Evolutionary conservation across 2,113 vertebrate species (phyloP), one percentile per base, ranked within the genome.

Genomic region (Alligator mississippiensis): DNA sequence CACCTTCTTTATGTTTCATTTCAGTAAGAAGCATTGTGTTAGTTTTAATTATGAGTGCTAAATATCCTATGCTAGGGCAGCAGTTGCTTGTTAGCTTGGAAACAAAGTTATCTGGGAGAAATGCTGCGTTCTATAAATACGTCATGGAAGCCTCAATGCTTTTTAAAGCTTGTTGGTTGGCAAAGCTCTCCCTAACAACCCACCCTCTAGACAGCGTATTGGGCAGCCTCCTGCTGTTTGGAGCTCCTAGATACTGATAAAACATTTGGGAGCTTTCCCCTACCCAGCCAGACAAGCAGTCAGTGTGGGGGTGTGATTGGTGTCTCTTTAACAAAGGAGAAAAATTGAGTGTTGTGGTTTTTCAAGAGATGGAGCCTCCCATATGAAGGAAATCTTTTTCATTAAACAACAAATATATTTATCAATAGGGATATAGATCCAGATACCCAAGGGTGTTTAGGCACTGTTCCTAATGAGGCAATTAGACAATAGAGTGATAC

Each of bases 61-160:
- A 62, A 18, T 68, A 77, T 21, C 63, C 11, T 2, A 3, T 58
- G 34, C 76, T 34, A 61, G 79, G 83, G 85, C 68, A 80, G 62
- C 38, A 66, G 3, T 77, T 82, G 28, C 61, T 85, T 55, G 12
- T 34, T 80, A 88, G 70, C 30, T 21, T 55, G 47, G 62, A 72
- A 89, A 4, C 18, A 14, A 68, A 82, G 64, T 19, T 47, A 4
- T 66, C 28, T 47, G 60, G 30, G 24, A 25, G 70, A 22, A 78
- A 30, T 0, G 0, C 6, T 63, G 77, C 3, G 0, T 81, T 28
- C 75, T 5, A 2, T 15, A 25, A 75, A 7, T 4, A 9, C 19
- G 47, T 60, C 38, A 54, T 2, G 14, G 70, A 87, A 30, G 11
- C 17, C 59, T 60, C 34, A 4, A 28, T 4, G 80, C 83, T 8